Conservation (phyloP, 2,113 vertebrate genomes). For the Lipophrys pholis region DNA sequence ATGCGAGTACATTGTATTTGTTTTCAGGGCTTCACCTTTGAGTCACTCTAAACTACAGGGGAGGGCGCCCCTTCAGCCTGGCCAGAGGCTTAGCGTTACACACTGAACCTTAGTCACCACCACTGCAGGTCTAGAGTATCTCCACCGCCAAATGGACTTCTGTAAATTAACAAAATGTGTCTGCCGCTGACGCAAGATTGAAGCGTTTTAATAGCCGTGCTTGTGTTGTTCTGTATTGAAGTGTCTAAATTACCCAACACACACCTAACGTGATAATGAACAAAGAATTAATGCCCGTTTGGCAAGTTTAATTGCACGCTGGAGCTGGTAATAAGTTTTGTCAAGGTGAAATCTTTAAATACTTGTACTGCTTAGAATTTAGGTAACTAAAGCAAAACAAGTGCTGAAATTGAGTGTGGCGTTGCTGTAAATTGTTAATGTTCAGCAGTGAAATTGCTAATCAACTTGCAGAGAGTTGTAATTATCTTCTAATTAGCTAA, state of each 20-base stretch:
- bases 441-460: conserved; percentile 74
- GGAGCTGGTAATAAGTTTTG: conserved; percentile 86
- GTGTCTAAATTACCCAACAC: conserved; percentile 91
- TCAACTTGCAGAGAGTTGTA: conserved; percentile 68
- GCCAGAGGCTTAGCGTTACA: conserved; percentile 84
- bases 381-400: conserved; percentile 90
- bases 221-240: conserved; percentile 88
- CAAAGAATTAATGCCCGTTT: conserved; percentile 90
- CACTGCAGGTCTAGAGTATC: conserved; percentile 82
- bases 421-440: conserved; percentile 80
- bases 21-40: conserved; percentile 82
- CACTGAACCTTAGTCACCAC: conserved; percentile 81
- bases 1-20: conserved; percentile 83
- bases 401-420: conserved; percentile 74
- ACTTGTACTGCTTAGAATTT: conserved; percentile 94
- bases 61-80: conserved; percentile 80
- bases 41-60: conserved; percentile 79
- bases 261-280: conserved; percentile 94
- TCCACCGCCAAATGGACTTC: conserved; percentile 83
- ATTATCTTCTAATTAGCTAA: conserved; percentile 74
- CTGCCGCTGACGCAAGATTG: conserved; percentile 87
- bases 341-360: conserved; percentile 96
- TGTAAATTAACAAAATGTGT: conserved; percentile 91
- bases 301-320: conserved; percentile 91
- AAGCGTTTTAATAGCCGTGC: conserved; percentile 89